phyloP scores from a whole-genome alignment of 1,140 invertebrate genomes.

The Apocrypta bakeri region DNA sequence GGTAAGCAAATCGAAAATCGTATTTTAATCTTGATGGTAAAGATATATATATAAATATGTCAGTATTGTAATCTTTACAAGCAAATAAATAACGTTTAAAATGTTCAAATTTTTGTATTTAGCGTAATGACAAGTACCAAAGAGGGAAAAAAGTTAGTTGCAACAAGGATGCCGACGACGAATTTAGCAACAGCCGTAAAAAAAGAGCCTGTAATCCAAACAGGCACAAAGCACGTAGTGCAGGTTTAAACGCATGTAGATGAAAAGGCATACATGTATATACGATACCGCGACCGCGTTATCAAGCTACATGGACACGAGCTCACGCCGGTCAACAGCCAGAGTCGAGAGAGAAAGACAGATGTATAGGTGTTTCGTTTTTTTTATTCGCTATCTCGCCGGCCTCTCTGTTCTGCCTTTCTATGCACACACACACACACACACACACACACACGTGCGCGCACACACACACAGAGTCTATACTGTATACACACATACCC shows the following conservation, averaged over 20 bases:
- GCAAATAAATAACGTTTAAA: too few species aligned
- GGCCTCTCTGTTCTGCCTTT: not conserved
- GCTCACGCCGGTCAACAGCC: not conserved
- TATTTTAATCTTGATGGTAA: too few species aligned
- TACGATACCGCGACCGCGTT: not conserved
- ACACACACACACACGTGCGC: not conserved
- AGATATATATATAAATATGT: too few species aligned
- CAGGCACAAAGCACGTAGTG: not conserved
- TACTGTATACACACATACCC: not conserved
- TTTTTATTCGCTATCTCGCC: not conserved
- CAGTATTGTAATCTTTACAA: too few species aligned
- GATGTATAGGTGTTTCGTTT: not conserved
- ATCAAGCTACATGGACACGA: not conserved
- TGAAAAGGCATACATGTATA: not conserved
- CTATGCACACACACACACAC: not conserved
- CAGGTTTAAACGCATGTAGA: not conserved
- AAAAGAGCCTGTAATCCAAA: not conserved
- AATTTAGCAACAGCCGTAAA: not conserved
- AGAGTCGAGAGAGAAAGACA: not conserved
- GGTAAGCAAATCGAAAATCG: not conserved
- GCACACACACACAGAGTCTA: not conserved
- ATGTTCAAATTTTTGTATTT: too few species aligned
- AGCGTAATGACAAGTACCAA: too few species aligned
- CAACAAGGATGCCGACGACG: too few species aligned
- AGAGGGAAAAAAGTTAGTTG: too few species aligned